Conservation (phyloP, 2,113 vertebrate species). For the Actinemys pallida region DNA sequence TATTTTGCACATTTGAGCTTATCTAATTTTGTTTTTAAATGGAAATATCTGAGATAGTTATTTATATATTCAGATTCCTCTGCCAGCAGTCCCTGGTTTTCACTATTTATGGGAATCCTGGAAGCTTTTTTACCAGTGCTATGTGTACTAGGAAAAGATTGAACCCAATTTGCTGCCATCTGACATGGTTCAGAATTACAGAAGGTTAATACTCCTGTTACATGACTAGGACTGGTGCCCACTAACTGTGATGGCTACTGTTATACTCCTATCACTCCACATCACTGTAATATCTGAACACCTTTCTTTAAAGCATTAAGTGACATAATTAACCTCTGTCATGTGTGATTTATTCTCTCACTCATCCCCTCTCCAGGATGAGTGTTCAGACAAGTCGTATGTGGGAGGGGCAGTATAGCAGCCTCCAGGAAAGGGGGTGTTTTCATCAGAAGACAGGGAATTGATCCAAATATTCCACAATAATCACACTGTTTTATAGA, state of each 20-base stretch:
- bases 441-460: background rate
- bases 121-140: background rate
- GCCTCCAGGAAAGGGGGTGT: background rate
- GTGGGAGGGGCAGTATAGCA: background rate
- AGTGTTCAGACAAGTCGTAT: background rate
- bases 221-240: background rate
- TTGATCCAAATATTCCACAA: background rate
- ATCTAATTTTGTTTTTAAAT: background rate
- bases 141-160: background rate
- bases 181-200: background rate
- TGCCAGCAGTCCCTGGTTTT: background rate
- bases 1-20: background rate
- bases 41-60: background rate
- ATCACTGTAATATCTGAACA: background rate
- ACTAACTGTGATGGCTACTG: background rate
- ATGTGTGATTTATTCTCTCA: background rate
- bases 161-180: background rate
- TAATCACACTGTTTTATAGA: background rate
- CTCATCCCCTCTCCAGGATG: background rate
- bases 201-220: background rate
- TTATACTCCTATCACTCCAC: background rate
- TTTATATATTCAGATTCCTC: background rate
- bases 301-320: background rate
- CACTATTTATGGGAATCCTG: background rate
- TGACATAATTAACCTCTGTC: background rate